Evolutionary conservation across 2,888 invertebrate species (phyloP).

Genomic region (Drosophila villosipedis): DNA sequence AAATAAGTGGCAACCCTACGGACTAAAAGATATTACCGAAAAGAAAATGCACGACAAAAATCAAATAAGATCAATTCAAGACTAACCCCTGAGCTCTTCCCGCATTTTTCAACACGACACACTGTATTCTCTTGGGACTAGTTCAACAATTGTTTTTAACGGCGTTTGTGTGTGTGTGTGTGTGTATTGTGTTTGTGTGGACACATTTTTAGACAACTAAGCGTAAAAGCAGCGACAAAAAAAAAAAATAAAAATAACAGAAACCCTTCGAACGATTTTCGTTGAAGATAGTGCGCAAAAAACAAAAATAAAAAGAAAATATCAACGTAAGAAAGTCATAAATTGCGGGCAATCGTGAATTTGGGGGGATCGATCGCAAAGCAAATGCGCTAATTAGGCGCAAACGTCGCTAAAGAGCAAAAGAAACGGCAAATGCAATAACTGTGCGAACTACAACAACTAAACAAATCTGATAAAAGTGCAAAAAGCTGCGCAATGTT

Average conservation of each 20-base stretch:
- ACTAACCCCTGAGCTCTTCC: not conserved
- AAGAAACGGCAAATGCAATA: constrained; percentile 50
- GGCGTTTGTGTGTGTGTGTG: constrained; percentile 8
- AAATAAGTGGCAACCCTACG: constrained; percentile 9
- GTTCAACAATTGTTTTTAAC: constrained; percentile 13
- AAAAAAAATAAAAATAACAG: constrained; percentile 18
- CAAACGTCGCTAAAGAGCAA: constrained; percentile 21
- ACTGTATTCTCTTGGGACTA: constrained; percentile 9
- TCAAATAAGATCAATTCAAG: constrained; percentile 6
- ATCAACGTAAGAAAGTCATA: constrained; percentile 56
- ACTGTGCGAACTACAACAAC: constrained; percentile 38
- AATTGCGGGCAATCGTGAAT: constrained; percentile 68
- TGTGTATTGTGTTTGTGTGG: constrained; percentile 7
- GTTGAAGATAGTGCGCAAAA: constrained; percentile 54
- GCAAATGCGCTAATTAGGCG: constrained; percentile 60
- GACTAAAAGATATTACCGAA: constrained; percentile 5
- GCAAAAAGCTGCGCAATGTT: constrained; percentile 51
- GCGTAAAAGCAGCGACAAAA: constrained; percentile 32
- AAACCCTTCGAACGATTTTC: constrained; percentile 55
- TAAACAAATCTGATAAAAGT: constrained; percentile 41
- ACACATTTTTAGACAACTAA: constrained; percentile 47
- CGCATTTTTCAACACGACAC: constrained; percentile 2
- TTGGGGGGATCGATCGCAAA: constrained; percentile 37
- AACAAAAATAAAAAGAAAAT: not conserved
- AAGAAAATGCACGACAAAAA: constrained; percentile 3